A percentile compares a stretch with the other conserved stretches of the same genome.
These are phyloP conservation scores for Teinopalpus imperialis DNA, from an alignment of 2,888 invertebrate genomes.

Conservation along the genomic window DNA sequence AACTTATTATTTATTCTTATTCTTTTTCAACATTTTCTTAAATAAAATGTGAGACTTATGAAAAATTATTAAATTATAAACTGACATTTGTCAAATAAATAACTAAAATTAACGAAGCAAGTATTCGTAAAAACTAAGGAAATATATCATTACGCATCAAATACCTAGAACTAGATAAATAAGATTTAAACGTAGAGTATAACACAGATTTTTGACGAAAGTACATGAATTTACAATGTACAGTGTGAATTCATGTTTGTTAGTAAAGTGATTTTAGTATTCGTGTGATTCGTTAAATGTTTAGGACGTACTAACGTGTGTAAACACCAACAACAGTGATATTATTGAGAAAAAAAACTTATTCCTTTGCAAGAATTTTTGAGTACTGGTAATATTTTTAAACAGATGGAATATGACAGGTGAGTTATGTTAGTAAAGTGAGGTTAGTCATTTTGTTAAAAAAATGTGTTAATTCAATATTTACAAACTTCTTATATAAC, in stretches of 20 bases:
- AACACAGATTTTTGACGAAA: constrained; percentile 76
- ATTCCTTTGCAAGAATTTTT: not conserved
- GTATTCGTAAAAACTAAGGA: too few species aligned
- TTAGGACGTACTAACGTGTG: constrained; percentile 9
- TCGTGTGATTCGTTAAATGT: not conserved
- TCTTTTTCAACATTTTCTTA: too few species aligned
- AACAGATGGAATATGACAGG: not conserved
- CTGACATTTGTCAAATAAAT: too few species aligned
- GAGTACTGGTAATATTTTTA: constrained; percentile 12
- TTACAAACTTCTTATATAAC: too few species aligned
- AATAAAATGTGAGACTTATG: too few species aligned
- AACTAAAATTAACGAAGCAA: too few species aligned
- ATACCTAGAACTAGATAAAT: constrained; percentile 40
- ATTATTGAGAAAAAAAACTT: not conserved
- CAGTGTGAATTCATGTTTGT: too few species aligned
- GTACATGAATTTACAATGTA: constrained; percentile 42
- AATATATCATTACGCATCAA: constrained; percentile 12
- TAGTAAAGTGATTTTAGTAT: constrained; percentile 31
- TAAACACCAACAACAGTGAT: too few species aligned
- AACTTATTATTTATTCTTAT: too few species aligned
- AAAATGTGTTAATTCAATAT: constrained; percentile 35
- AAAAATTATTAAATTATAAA: too few species aligned
- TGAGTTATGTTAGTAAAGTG: constrained; percentile 10
- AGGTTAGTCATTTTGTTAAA: constrained; percentile 7
- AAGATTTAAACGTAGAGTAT: constrained; percentile 53